Percentiles rank a stretch among this genome's conserved stretches.
Conservation (phyloP, 2,888 invertebrate species). For the Chrysolina haemoptera region DNA sequence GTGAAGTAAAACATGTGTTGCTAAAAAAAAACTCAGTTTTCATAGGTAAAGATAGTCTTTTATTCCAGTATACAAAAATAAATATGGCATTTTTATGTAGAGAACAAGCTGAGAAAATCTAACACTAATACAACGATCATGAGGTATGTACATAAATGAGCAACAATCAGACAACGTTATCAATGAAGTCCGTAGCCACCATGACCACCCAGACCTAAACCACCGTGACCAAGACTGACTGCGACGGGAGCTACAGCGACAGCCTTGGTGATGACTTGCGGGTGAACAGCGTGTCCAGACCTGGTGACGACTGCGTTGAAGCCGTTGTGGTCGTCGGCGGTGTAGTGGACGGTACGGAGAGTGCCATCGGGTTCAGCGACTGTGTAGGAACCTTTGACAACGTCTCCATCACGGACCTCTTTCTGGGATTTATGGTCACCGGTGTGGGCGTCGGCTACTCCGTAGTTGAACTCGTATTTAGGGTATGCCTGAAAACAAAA, state of each 20-base stretch:
- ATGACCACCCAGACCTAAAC: conserved; percentile 36
- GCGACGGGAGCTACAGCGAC: conserved; percentile 47
- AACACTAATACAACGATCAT: conserved; percentile 48
- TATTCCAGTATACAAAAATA: conserved; percentile 50
- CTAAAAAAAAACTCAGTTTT: conserved; percentile 23
- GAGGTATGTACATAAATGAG: conserved; percentile 53
- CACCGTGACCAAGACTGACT: conserved; percentile 36
- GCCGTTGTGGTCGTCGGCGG: conserved; percentile 80
- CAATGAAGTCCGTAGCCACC: conserved; percentile 39
- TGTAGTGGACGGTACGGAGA: conserved; percentile 74
- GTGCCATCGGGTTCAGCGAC: conserved; percentile 70
- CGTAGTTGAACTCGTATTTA: conserved; percentile 78
- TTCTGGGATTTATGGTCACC: conserved; percentile 72
- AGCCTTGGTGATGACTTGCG: conserved; percentile 65
- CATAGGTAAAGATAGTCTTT: conserved; percentile 45
- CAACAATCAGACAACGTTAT: conserved; percentile 42
- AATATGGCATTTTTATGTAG: conserved; percentile 49
- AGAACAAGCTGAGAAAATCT: conserved; percentile 42
- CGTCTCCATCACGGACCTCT: conserved; percentile 73
- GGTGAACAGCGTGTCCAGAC: conserved; percentile 63
- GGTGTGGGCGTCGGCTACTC: conserved; percentile 76
- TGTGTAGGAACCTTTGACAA: conserved; percentile 75
- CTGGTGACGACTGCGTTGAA: conserved; percentile 81
- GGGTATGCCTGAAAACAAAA: conserved; percentile 69
- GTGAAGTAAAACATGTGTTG: neutral